Evolutionary conservation across 2,113 vertebrate species (phyloP).

Genomic region (Ursus arctos): DNA sequence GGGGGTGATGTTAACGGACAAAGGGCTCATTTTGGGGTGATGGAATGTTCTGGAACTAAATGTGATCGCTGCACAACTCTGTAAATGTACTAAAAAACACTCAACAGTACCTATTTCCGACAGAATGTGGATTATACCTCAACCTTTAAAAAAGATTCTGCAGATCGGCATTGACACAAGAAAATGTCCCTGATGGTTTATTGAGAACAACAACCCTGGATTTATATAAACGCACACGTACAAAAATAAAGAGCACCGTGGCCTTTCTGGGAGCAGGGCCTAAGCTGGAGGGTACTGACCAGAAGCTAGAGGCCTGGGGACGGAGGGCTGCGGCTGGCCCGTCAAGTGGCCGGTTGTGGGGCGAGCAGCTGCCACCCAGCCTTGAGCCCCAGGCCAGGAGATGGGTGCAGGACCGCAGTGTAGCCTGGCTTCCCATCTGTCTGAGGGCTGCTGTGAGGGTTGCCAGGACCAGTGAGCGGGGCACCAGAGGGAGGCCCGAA

Average conservation of each 20-base stretch:
- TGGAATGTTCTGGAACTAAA: not conserved
- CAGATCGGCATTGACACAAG: not conserved
- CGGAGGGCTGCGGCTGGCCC: not conserved
- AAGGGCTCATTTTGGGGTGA: not conserved
- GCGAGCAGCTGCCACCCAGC: not conserved
- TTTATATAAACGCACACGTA: not conserved
- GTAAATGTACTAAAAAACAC: not conserved
- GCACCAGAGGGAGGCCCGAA: not conserved
- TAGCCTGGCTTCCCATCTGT: too few species aligned
- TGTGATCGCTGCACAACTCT: too few species aligned
- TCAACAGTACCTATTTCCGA: not conserved
- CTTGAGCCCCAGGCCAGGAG: not conserved
- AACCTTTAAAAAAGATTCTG: not conserved
- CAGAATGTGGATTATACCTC: not conserved
- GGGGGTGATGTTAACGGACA: fast-evolving
- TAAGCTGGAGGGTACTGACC: fast-evolving
- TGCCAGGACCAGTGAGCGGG: not conserved
- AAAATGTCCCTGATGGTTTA: not conserved
- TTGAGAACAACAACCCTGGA: not conserved
- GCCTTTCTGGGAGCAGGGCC: not conserved
- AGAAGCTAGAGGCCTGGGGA: not conserved
- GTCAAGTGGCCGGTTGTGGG: not conserved
- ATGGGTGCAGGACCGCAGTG: not conserved
- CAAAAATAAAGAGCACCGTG: fast-evolving
- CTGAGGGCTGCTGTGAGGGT: not conserved